Evolutionary conservation across 1,140 invertebrate species (phyloP), one percentile per base, ranked within the genome.

Genomic region (Notospermus geniculatus): DNA sequence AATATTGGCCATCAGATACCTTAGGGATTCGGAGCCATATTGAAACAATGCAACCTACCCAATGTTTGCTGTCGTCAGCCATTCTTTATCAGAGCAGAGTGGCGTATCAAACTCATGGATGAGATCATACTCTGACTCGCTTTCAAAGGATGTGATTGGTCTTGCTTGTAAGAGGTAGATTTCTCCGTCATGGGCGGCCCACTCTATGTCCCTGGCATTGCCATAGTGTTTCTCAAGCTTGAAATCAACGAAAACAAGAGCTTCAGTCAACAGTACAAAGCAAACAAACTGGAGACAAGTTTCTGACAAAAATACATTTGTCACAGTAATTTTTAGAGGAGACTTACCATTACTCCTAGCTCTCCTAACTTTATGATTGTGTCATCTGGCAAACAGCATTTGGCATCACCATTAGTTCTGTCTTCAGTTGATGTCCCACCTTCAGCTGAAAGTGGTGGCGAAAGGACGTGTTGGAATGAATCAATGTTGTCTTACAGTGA

Each of bases 201-300:
- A 92, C 80, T 93, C 90, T 39, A 92, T 86, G 75, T 93, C 90
- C 67, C 89, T 83, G 0, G 87, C 83, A 9, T 81, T 81, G 9
- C 86, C 86, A 80, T 88, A 91, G 17, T 84, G 69, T 36, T 83
- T 70, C 71, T 91, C 89, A 46, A 90, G 78, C 13, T 78, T 60
- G 13, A 87, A 72, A 0, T 85, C 88, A 50, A 88, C 43, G 70
- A 30, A n/a, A n/a, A n/a, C n/a, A n/a, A n/a, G n/a, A n/a, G n/a
- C n/a, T n/a, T n/a, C n/a, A n/a, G n/a, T n/a, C n/a, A 36, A 36
- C 5, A 36, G 15, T 4, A 36, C 32, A 36, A 15, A 4, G 5
- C 32, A 15, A 15, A 36, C 32, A 36, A 4, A 4, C 32, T 36
- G 32, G 32, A 36, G 32, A 36, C 32, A n/a, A n/a, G n/a, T n/a